phyloP scores from a whole-genome alignment of 2,797 vertebrate genomes.

The Sebastes variabilis region DNA sequence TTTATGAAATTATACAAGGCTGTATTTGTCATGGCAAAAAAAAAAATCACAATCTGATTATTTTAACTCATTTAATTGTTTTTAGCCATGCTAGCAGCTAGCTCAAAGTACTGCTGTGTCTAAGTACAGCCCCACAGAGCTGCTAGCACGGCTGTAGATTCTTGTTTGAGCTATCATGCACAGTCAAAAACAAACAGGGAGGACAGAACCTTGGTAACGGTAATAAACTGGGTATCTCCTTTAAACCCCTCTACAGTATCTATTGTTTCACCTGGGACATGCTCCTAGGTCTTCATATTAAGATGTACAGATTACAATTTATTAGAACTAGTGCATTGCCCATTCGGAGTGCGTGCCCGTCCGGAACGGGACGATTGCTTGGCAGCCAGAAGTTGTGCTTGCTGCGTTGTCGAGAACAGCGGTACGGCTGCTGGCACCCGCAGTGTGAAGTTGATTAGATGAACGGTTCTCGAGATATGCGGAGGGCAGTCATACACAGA shows the following conservation, averaged over 20 bases:
- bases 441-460: too few relatives aligned
- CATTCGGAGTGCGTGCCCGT: neutral
- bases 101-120: neutral
- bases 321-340: neutral
- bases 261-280: neutral
- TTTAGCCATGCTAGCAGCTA: neutral
- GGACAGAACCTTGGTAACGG: neutral
- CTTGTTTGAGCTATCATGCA: neutral
- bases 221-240: neutral
- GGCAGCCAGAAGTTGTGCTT: neutral
- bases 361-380: neutral
- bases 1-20: neutral
- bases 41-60: neutral
- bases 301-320: neutral
- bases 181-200: neutral
- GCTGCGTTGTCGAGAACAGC: too few relatives aligned
- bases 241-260: neutral
- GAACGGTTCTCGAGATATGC: too few relatives aligned
- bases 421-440: too few relatives aligned
- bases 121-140: neutral
- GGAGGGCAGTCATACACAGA: too few relatives aligned
- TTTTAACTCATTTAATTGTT: neutral
- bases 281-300: neutral
- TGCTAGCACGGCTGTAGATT: neutral
- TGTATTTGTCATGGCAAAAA: neutral